These are phyloP conservation scores for Nemotelus pantherinus DNA, from an alignment of 2,888 invertebrate species.

Conservation along the genomic window DNA sequence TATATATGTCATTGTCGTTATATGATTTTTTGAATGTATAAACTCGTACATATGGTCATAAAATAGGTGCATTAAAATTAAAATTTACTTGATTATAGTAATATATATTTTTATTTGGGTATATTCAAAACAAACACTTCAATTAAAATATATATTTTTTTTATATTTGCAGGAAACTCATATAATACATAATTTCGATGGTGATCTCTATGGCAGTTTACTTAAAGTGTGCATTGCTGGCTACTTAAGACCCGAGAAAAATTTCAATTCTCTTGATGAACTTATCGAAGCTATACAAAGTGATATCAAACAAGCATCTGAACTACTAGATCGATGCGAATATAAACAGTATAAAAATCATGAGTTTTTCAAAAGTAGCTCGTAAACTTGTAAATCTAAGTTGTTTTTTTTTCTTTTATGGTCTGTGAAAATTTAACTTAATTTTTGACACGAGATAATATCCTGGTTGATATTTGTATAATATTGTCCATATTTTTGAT, in stretches of 20 bases:
- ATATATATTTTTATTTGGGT: no score
- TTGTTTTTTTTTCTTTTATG: no score
- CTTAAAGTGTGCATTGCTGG: conserved; percentile 84
- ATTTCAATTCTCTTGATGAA: conserved; percentile 80
- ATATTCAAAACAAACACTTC: no score
- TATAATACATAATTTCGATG: conserved; percentile 81
- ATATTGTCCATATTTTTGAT: no score
- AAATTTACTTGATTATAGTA: no score
- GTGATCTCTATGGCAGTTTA: conserved; percentile 86
- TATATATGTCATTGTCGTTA: no score
- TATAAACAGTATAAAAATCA: conserved; percentile 67
- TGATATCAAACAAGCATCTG: conserved; percentile 78
- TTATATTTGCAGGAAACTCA: conserved; percentile 83
- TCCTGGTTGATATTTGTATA: no score
- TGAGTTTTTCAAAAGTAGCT: conserved; percentile 65
- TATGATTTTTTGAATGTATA: no score
- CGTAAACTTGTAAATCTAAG: not conserved
- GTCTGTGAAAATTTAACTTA: no score
- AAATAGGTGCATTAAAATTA: no score
- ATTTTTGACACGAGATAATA: no score
- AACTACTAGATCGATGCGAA: conserved; percentile 69
- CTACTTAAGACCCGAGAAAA: conserved; percentile 84
- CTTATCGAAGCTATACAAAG: conserved; percentile 80
- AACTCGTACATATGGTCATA: no score
- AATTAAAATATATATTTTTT: not conserved